Conservation (phyloP, 2,888 invertebrate genomes). For the Graphium colonna region DNA sequence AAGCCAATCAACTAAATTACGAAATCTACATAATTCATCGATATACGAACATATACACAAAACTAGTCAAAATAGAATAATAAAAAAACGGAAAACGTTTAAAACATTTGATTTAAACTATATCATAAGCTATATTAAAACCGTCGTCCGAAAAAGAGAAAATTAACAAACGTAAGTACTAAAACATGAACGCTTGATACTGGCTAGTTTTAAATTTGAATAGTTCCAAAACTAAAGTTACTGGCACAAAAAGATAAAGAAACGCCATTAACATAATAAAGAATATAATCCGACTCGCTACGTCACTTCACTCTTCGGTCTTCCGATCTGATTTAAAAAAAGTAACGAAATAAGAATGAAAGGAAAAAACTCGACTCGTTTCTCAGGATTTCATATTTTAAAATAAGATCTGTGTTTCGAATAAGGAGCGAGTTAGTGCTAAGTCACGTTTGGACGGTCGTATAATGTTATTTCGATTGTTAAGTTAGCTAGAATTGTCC, state of each 20-base stretch:
- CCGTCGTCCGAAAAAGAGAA: background rate
- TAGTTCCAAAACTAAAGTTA: slow-evolving; percentile 7
- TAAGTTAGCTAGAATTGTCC: background rate
- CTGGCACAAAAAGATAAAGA: slow-evolving; percentile 3
- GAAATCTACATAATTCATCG: too few relatives aligned
- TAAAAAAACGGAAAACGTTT: too few relatives aligned
- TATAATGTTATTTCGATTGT: slow-evolving; percentile 20
- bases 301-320: slow-evolving; percentile 56
- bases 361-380: slow-evolving; percentile 52
- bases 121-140: too few relatives aligned
- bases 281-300: slow-evolving; percentile 43
- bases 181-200: background rate
- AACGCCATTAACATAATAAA: slow-evolving; percentile 20
- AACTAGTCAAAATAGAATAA: too few relatives aligned
- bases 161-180: background rate
- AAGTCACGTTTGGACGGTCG: slow-evolving; percentile 51
- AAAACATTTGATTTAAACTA: too few relatives aligned
- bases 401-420: slow-evolving; percentile 65
- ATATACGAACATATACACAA: too few relatives aligned
- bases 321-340: slow-evolving; percentile 44
- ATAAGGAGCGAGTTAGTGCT: slow-evolving; percentile 58
- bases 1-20: too few relatives aligned
- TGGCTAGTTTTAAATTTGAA: slow-evolving; percentile 4
- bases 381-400: slow-evolving; percentile 71
- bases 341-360: slow-evolving; percentile 39